phyloP scores from a whole-genome alignment of 2,797 vertebrate species.

The Allobates femoralis region DNA sequence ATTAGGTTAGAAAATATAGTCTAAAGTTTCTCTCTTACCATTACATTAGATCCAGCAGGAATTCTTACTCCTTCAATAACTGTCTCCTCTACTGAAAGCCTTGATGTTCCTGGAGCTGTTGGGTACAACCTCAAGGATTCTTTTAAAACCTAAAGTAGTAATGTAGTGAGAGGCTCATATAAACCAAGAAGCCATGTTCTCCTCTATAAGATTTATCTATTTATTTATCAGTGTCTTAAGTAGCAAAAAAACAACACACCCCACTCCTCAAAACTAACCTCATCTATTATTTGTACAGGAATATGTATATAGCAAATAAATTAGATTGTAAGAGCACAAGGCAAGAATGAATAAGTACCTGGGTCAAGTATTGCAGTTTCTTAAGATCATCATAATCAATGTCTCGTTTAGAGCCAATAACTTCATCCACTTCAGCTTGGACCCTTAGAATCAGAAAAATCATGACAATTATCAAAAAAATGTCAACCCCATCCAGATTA shows the following conservation, averaged over 20 bases:
- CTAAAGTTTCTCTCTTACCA: background rate
- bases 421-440: conserved; percentile 86
- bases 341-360: conserved; percentile 74
- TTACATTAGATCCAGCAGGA: background rate
- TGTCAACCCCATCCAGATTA: background rate
- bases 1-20: too few relatives aligned
- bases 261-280: too few relatives aligned
- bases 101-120: conserved; percentile 77
- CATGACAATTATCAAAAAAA: background rate
- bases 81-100: conserved; percentile 76
- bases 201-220: too few relatives aligned
- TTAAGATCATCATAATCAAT: conserved; percentile 87
- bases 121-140: conserved; percentile 89
- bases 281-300: too few relatives aligned
- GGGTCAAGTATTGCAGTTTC: conserved; percentile 83
- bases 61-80: conserved; percentile 76
- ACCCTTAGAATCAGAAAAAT: conserved; percentile 69
- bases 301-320: background rate
- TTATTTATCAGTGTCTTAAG: too few relatives aligned
- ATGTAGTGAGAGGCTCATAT: too few relatives aligned
- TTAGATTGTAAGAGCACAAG: background rate
- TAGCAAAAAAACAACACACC: too few relatives aligned
- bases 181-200: too few relatives aligned
- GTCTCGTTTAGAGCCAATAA: conserved; percentile 84
- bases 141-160: conserved; percentile 82